Conservation (phyloP, 2,888 invertebrate species). For the Meteorus cinctellus region DNA sequence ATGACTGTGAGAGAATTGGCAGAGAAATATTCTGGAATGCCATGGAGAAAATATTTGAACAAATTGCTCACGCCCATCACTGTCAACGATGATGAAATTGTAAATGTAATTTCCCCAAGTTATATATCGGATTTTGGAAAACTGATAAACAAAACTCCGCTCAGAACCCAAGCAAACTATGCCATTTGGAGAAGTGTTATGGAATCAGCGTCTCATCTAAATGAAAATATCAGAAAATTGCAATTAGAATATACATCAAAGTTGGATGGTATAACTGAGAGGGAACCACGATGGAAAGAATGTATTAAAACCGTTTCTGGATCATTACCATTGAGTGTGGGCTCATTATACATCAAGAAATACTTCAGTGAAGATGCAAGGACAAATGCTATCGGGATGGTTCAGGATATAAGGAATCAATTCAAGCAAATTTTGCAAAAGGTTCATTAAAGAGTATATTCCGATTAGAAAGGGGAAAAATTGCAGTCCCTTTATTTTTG, state of each 20-base stretch:
- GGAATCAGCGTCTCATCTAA: slow-evolving; percentile 86
- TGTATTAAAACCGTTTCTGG: slow-evolving; percentile 87
- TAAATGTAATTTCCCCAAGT: slow-evolving; percentile 89
- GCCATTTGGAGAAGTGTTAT: slow-evolving; percentile 93
- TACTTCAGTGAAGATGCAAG: slow-evolving; percentile 91
- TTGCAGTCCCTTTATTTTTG: too few relatives aligned
- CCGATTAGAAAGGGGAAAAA: too few relatives aligned
- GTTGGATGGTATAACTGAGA: slow-evolving; percentile 87
- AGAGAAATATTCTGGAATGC: slow-evolving; percentile 85
- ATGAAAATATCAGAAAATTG: slow-evolving; percentile 83
- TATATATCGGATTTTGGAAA: slow-evolving; percentile 84
- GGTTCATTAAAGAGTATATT: slow-evolving; percentile 80
- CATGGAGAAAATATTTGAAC: slow-evolving; percentile 89
- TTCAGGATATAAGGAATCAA: slow-evolving; percentile 86
- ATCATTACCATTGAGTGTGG: slow-evolving; percentile 78
- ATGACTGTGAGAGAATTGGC: slow-evolving; percentile 88
- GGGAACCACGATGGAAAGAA: slow-evolving; percentile 93
- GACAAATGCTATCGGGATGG: slow-evolving; percentile 90
- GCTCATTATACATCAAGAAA: slow-evolving; percentile 89
- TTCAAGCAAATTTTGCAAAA: slow-evolving; percentile 86
- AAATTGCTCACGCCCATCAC: slow-evolving; percentile 81
- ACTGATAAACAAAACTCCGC: slow-evolving; percentile 76
- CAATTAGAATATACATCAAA: slow-evolving; percentile 88
- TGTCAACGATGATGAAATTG: slow-evolving; percentile 76
- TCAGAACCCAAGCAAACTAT: slow-evolving; percentile 88